Evolutionary conservation across 2,888 invertebrate species (phyloP), one percentile per base, ranked within the genome.

Genomic region (Pherbina coryleti): DNA sequence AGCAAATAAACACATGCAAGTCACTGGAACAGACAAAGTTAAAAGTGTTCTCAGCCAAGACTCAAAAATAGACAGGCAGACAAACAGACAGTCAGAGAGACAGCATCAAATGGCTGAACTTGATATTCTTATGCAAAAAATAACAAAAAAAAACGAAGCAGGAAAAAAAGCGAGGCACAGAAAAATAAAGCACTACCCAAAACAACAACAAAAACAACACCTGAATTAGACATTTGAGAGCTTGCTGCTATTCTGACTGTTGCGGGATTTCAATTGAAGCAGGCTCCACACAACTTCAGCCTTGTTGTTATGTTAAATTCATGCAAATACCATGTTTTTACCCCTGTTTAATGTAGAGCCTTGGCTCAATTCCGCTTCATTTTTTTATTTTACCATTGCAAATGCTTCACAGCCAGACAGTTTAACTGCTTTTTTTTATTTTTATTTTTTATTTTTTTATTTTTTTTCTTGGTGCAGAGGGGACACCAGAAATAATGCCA

Each of bases 141-240:
- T 11, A 31, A 62, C 9, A 55, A 66, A 37, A 64, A 70, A 70
- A 28, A 64, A 22, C 2, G 31, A 57, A 70, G n/a, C 49, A 34
- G 9, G 34, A n/a, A 14, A 75, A n/a, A 37, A 49, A 25, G 5
- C 25, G 11, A 5, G 28, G 28, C 17, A 64, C 22, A 31, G 25
- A 62, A 62, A 28, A 62, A 22, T 64, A 55, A 2, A 19, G 55
- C 55, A 55, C 7, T 7, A 55, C 8, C 19, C n/a, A n/a, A n/a
- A 51, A 5, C 51, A 51, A 51, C n/a, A 53, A n/a, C 53, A 3
- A 53, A 17, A 72, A n/a, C 34, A 22, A 75, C 37, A 70, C 53
- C 53, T 75, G 70, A 71, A 75, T 70, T 75, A 78, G 75, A 78
- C 78, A 78, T 71, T 71, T 55, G 71, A 76, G 78, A n/a, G 49